Evolutionary conservation across 2,888 invertebrate species (phyloP), one percentile per base, ranked within the genome.

Genomic region (Hartigia nigra): DNA sequence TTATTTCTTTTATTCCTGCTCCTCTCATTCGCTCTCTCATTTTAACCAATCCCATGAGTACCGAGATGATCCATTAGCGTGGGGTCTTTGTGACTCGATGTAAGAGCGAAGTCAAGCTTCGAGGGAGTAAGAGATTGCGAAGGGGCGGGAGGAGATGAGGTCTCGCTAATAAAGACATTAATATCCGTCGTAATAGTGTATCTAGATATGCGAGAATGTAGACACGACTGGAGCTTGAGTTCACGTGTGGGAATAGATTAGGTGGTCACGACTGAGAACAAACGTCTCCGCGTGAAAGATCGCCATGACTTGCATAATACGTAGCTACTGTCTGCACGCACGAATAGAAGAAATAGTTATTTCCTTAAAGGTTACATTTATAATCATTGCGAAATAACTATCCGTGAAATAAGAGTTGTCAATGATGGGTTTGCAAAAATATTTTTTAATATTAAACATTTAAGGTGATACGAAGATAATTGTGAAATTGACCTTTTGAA

Each of bases 111-210:
- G 9, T 55, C 23, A 9, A 55, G 55, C 55, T 55, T 2, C 5
- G 55, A 55, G 55, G 23, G 55, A 55, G 55, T 55, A 5, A 23
- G 14, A 55, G 55, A 55, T 55, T 5, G 55, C 55, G 23, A 55
- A 23, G 55, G 23, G 77, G 79, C 78, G 81, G 76, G 74, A 79
- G 82, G 84, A 87, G 81, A 77, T 75, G 78, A 78, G 82, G 79
- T 80, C 82, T 82, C 79, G 84, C 87, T 91, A 90, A 91, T 91
- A 90, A 90, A 91, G 91, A 89, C 91, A 90, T 91, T 89, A 90
- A 91, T 90, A 91, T 90, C 87, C 87, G 86, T 86, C 86, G 85
- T 86, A 85, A 86, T 34, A 72, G 72, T 31, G 31, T 31, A 72
- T 72, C 34, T 72, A 32, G 34, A 72, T 34, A 12, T 32, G 23